Evolutionary conservation across 35 echinoderm and acorn worm genomes (phyloP).

Genomic region (Eucidaris tribuloides): DNA sequence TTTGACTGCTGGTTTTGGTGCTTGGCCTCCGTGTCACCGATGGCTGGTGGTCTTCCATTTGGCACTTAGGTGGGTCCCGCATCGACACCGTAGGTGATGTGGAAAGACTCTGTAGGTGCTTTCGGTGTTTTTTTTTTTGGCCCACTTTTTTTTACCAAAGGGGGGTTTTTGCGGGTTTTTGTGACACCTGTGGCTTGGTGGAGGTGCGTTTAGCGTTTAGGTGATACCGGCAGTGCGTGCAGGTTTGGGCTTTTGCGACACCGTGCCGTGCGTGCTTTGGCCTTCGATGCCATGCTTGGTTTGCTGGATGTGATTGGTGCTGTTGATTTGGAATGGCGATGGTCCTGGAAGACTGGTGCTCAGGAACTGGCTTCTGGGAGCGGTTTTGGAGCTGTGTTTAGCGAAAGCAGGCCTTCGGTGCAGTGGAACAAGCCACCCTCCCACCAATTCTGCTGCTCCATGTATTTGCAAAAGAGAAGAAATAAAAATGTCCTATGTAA

Average conservation of each 20-base stretch:
- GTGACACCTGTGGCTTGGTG: no score
- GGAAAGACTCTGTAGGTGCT: not conserved
- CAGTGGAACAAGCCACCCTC: not conserved
- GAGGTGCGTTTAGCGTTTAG: not conserved
- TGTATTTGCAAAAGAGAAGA: not conserved
- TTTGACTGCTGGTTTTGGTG: not conserved
- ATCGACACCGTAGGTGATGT: not conserved
- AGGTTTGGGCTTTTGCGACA: not conserved
- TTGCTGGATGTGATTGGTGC: not conserved
- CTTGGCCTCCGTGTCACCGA: not conserved
- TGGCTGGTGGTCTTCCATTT: not conserved
- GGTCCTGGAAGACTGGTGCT: not conserved
- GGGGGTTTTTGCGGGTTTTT: not conserved
- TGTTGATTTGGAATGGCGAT: not conserved
- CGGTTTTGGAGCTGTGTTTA: not conserved
- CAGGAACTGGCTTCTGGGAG: not conserved
- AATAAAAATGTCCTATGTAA: no score
- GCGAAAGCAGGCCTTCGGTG: not conserved
- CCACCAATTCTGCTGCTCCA: not conserved
- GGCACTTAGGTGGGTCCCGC: not conserved
- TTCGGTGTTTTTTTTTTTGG: not conserved
- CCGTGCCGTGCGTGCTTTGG: not conserved
- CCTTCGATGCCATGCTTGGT: not conserved
- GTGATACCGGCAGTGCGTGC: not conserved
- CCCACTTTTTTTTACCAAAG: no score